Evolutionary conservation across 2,888 invertebrate genomes (phyloP), one percentile per base, ranked within the genome.

Genomic region (Pedicia rivosa): DNA sequence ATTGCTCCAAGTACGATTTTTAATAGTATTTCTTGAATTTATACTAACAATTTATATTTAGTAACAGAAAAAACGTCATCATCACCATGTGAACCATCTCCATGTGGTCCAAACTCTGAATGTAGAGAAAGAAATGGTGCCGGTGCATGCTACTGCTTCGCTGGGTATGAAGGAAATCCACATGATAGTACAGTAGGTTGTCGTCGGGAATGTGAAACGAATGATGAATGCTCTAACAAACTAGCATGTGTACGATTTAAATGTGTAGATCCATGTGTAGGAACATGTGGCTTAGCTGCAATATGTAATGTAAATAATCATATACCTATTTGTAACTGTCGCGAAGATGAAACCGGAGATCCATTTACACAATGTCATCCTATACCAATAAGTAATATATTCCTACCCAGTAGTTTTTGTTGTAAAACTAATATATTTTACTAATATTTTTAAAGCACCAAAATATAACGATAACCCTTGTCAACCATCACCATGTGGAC

Each of bases 51-150:
- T 51, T 43, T 56, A 19, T 35, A 30, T 52, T 51, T 42, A 73
- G 73, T 71, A 15, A 70, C 75, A 8, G 71, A 74, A 56, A 65
- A 68, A 48, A 66, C 72, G 39, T 72, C 74, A 31, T 55, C 72
- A n/a, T 75, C 81, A 45, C 84, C 87, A 5, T 86, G 87, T 50
- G 67, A 68, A 37, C 84, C 84, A 35, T 80, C 82, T 39, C 86
- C 86, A 2, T 88, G 88, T 52, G 88, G 88, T 26, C 78, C 78
- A 5, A 81, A 83, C 49, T 81, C 86, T 3, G 80, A 83, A 57
- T 87, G 82, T 48, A 70, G 82, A 6, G 84, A 84, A 57, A 68
- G 73, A 44, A 82, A 83, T 48, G 78, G 79, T 9, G 82, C 86
- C 1, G 83, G 81, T n/a, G 84, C 87, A 25, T 90, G 88, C 52